Percentiles rank a stretch among this genome's conserved stretches.
Evolutionary conservation across 1,140 invertebrate genomes (phyloP).

Genomic region (Harpegnathos saltator): DNA sequence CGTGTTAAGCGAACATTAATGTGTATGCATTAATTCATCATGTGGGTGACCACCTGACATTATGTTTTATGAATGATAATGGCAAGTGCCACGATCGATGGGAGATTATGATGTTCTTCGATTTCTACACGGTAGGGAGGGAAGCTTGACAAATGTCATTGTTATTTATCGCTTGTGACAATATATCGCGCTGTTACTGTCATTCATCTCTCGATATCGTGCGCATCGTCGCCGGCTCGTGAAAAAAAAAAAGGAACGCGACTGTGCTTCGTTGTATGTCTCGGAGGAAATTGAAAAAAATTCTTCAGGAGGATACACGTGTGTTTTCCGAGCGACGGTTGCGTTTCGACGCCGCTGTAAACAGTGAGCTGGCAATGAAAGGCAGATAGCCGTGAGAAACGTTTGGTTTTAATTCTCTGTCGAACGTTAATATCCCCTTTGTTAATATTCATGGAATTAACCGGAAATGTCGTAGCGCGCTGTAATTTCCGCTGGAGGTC

Average conservation of each 20-base stretch:
- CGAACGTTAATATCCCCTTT: constrained; percentile 68
- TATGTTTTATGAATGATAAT: neutral
- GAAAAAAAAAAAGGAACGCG: too few relatives aligned
- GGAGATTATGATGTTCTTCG: neutral
- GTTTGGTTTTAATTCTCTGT: constrained; percentile 65
- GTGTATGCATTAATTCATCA: constrained; percentile 2
- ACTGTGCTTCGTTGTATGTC: too few relatives aligned
- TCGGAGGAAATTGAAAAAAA: neutral
- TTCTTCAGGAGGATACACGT: neutral
- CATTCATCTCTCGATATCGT: too few relatives aligned
- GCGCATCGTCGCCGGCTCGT: neutral
- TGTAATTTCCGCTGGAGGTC: constrained; percentile 72
- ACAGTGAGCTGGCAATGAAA: constrained; percentile 7
- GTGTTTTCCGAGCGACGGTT: neutral
- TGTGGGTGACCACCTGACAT: neutral
- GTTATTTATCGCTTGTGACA: neutral
- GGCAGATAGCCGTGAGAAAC: constrained; percentile 52
- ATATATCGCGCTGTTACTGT: too few relatives aligned
- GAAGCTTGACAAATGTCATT: neutral
- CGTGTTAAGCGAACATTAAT: neutral
- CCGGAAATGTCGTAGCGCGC: constrained; percentile 69
- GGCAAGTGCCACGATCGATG: neutral
- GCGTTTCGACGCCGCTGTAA: neutral
- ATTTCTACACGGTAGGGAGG: too few relatives aligned
- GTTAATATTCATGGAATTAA: constrained; percentile 66